Evolutionary conservation across 1,140 invertebrate genomes (phyloP), one percentile per base, ranked within the genome.

Genomic region (Drosophila trapezifrons): DNA sequence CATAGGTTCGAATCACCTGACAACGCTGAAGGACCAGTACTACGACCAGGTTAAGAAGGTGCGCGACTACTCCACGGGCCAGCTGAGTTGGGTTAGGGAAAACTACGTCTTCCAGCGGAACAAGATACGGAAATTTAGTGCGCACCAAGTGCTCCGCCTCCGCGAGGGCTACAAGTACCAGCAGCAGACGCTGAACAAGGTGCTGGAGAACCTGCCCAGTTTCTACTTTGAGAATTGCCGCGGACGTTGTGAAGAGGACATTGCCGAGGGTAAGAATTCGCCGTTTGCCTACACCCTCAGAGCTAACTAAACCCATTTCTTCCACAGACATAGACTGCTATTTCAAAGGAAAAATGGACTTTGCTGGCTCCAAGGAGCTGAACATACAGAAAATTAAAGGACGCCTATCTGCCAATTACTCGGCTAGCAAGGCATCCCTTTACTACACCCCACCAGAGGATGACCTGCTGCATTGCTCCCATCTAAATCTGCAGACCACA

Each of bases 91-190:
- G 95, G 96, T 99, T 52, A 94, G 97, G 52, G 97, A 98, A 90
- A 98, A 98, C 92, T 99, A 99, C 92, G 96, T 98, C 83, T 97
- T 97, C 94, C 98, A 99, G 93, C 94, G 98, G 15, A 97, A 98
- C 90, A 96, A 98, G 84, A 98, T 99, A 57, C 94, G 97, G 15
- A 98, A 99, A 92, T 99, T 98, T 93, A 98, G 97, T 92, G 95
- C 97, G 0, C 96, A 98, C 84, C 98, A 99, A 91, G 95, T 98
- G 37, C 92, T 98, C 15, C 94, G 97, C 47, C 93, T 98, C 4
- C 94, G 97, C 8, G 97, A 98, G 92, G 97, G 97, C 7, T 98
- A 98, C 94, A 98, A 98, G 92, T 97, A 98, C 82, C 97, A 98
- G 91, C 98, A 98, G 91, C 97, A 98, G 92, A 98, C 97, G 4